Evolutionary conservation across 2,797 vertebrate genomes (phyloP).

Genomic region (Neosilurus hyrtlii): DNA sequence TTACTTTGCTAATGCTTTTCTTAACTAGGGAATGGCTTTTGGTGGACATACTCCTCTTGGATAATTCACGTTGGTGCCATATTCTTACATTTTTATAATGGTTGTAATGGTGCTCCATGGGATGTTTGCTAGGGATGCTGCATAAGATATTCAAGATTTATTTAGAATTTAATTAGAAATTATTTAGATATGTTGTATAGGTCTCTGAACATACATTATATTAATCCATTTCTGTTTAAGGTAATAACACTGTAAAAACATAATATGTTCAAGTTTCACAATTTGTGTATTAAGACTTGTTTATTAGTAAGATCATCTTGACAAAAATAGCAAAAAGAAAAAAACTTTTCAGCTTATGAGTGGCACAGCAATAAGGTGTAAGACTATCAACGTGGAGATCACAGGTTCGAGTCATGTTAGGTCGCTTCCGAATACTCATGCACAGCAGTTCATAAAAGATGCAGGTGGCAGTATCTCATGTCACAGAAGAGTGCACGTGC

Average conservation of each 20-base stretch:
- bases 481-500: no score
- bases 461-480: no score
- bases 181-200: neutral
- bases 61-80: neutral
- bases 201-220: neutral
- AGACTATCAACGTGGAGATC: no score
- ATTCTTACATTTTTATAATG: neutral
- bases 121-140: neutral
- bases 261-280: neutral
- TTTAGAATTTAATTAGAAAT: no score
- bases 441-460: no score
- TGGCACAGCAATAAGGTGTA: no score
- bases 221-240: neutral
- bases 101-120: neutral
- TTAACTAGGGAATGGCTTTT: neutral
- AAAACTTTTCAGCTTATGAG: neutral
- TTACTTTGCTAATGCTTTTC: neutral
- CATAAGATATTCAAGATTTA: neutral
- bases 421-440: no score
- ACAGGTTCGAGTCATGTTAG: no score
- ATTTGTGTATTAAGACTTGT: neutral
- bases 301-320: neutral
- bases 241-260: neutral
- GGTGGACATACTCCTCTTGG: neutral
- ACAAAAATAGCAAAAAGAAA: neutral